Conservation (phyloP, 2,797 vertebrate genomes). For the Passerculus sandwichensis region DNA sequence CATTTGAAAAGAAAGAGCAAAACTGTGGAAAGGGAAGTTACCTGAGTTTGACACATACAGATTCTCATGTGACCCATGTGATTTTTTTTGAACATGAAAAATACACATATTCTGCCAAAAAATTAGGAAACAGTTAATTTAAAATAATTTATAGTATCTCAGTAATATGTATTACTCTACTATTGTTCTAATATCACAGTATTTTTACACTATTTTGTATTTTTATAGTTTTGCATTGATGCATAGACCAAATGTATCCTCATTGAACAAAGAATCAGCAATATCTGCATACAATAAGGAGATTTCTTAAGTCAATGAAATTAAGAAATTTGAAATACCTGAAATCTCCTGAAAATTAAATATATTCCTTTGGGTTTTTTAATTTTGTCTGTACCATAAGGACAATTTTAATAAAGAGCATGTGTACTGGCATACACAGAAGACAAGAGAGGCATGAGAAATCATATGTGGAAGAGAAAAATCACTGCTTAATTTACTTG, state of each 20-base stretch:
- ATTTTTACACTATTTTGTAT: not conserved
- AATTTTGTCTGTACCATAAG: not conserved
- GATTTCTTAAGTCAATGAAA: not conserved
- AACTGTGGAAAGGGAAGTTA: not conserved
- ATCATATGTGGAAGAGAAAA: constrained; percentile 9
- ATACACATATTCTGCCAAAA: not conserved
- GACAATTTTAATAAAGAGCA: not conserved
- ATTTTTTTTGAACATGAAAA: not conserved
- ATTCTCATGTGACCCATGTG: not conserved
- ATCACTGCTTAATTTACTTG: not conserved
- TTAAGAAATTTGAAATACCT: not conserved
- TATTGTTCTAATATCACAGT: not conserved
- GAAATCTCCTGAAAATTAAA: not conserved
- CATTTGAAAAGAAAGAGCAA: not conserved
- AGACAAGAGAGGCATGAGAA: not conserved
- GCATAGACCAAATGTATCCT: not conserved
- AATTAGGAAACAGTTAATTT: not conserved
- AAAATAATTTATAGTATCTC: not conserved
- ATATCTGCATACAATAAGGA: not conserved
- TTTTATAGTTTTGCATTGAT: not conserved
- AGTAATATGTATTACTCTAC: not conserved
- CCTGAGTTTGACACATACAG: not conserved
- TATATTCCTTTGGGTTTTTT: accelerated
- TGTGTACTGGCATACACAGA: not conserved
- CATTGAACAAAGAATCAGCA: not conserved